Base-by-base conservation (phyloP, 2,797 vertebrate species). In the Psittacula derbiana region DNA sequence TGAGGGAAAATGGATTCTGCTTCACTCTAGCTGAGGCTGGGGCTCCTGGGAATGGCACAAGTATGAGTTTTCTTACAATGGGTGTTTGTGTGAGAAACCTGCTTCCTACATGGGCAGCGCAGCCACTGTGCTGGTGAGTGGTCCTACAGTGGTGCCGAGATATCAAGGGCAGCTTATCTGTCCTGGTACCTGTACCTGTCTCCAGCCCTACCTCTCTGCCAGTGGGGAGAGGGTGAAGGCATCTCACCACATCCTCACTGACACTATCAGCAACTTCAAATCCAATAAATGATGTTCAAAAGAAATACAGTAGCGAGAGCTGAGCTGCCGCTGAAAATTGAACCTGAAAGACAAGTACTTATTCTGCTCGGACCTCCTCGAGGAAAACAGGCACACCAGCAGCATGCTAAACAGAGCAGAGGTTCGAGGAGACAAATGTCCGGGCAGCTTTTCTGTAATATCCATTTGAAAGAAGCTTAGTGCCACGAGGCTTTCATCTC, bases 401-500 rank as follows among this genome's bases (percentile, higher is more conserved):
- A 92, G 96, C 95, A 96, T 97, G 96, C 92, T 96, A 97, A 97
- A 79, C 66, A 94, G 81, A 62, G 92, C n/a, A 7, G 81, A 41
- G 93, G 36, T 30, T 62, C 55, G 10, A 69, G 49, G 81, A 94
- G 80, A 95, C 90, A 92, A 91, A 92, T 95, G 95, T 97, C 96
- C 94, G 81, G 85, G 85, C 88, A 84, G 91, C 91, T 80, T 88
- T 75, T 72, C 95, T 97, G 90, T 75, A 96, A 96, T 94, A 94
- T 85, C 86, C 92, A 94, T 94, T 88, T 95, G 96, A 97, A 94
- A 94, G 92, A 58, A 95, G 93, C 92, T 96, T 86, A 94, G 95
- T 95, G 90, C 94, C 82, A 95, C 28, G 24, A 96, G 94, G 72
- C 91, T 97, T 97, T 97, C 95, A 97, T 96, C 91, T 95, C 96